Evolutionary conservation across 2,113 vertebrate genomes (phyloP).

Genomic region (Mesoclemmys tuberculata): DNA sequence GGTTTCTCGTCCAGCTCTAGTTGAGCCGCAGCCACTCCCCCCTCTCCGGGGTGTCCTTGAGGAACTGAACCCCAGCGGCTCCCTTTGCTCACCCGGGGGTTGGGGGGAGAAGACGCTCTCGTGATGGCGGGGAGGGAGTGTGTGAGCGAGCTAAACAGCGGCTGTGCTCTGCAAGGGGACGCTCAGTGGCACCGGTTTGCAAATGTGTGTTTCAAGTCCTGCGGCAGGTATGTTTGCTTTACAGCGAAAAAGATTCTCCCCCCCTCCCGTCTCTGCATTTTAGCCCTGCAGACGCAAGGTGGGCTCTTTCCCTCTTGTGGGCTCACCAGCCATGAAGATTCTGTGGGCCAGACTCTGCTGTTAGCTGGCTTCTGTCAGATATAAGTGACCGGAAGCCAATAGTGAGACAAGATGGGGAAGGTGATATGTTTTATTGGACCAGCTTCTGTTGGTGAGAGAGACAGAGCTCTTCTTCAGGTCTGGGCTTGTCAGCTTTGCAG

Average conservation of each 20-base stretch:
- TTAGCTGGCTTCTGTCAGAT: background rate
- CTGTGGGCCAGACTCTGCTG: background rate
- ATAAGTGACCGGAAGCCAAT: background rate
- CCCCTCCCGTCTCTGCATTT: background rate
- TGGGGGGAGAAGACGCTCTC: background rate
- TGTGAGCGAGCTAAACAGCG: too few species aligned
- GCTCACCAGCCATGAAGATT: background rate
- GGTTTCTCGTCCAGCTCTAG: too few species aligned
- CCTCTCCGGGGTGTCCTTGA: background rate
- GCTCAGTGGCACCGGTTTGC: background rate
- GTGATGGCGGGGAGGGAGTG: too few species aligned
- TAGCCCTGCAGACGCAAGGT: background rate
- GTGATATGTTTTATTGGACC: too few species aligned
- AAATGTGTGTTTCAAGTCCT: background rate
- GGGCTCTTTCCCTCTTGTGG: background rate
- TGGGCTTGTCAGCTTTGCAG: background rate
- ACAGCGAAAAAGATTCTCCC: background rate
- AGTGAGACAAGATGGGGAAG: too few species aligned
- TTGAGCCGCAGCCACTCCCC: background rate
- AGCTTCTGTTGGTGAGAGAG: too few species aligned
- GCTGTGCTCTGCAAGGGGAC: background rate
- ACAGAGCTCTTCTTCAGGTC: too few species aligned
- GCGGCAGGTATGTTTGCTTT: too few species aligned
- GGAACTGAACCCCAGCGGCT: background rate
- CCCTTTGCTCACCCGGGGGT: too few species aligned